Evolutionary conservation across 2,113 vertebrate species (phyloP).

Genomic region (Amazona vittata): DNA sequence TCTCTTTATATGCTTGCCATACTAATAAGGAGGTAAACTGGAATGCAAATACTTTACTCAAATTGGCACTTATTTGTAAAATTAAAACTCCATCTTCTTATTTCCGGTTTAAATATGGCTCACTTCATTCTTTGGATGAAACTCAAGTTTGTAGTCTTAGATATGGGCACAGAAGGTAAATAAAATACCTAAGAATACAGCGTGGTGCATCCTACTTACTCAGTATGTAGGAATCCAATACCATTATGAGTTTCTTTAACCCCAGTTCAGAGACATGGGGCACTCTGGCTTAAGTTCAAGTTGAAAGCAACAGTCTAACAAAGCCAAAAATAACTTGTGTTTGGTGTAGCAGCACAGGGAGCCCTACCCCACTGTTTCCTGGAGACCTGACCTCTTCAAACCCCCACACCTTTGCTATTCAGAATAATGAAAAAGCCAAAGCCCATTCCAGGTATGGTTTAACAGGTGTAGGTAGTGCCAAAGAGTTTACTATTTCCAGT

Average conservation of each 20-base stretch:
- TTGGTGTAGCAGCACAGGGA: background rate
- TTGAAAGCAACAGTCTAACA: background rate
- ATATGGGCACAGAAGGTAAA: background rate
- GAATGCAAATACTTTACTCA: background rate
- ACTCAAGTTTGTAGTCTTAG: background rate
- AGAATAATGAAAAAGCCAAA: background rate
- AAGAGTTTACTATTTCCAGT: background rate
- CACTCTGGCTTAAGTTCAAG: background rate
- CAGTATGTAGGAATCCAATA: background rate
- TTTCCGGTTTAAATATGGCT: background rate
- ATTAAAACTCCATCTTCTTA: background rate
- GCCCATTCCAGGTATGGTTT: background rate
- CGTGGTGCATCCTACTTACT: background rate
- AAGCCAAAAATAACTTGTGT: background rate
- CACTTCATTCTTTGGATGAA: background rate
- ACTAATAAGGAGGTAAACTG: background rate
- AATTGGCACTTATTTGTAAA: background rate
- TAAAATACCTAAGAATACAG: background rate
- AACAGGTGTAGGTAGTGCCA: background rate
- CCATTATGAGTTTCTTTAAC: background rate
- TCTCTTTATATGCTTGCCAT: background rate
- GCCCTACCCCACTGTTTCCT: fast-evolving
- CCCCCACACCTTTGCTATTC: too few relatives aligned
- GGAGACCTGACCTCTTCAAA: background rate
- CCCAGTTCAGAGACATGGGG: background rate